phyloP scores from a whole-genome alignment of 1,140 invertebrate species.

The Orius insidiosus region DNA sequence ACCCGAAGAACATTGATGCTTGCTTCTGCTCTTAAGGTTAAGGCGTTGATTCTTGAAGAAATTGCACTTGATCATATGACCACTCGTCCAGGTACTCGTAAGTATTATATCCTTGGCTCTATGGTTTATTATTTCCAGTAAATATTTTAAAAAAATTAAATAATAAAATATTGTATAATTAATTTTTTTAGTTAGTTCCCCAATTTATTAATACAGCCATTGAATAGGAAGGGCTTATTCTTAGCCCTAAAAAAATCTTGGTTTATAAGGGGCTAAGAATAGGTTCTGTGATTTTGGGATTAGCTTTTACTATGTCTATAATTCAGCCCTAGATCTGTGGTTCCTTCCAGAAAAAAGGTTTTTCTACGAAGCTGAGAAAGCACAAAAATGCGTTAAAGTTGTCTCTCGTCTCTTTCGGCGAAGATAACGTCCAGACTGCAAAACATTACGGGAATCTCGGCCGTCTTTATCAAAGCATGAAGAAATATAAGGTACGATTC shows the following conservation, averaged over 20 bases:
- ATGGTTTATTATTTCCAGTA: too few relatives aligned
- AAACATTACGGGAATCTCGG: conserved; percentile 91
- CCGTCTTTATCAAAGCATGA: conserved; percentile 80
- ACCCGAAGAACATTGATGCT: conserved; percentile 65
- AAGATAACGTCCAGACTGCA: conserved; percentile 83
- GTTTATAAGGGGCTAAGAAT: too few relatives aligned
- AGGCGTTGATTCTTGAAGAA: conserved; percentile 82
- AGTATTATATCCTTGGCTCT: too few relatives aligned
- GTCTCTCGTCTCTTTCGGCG: conserved; percentile 64
- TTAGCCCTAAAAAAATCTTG: too few relatives aligned
- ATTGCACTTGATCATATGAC: conserved; percentile 60
- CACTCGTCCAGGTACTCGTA: neutral
- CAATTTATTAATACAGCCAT: too few relatives aligned
- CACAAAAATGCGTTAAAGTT: conserved; percentile 63
- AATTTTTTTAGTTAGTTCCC: too few relatives aligned
- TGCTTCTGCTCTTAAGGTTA: conserved; percentile 74
- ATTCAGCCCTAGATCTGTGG: too few relatives aligned
- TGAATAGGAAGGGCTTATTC: too few relatives aligned
- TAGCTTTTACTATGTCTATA: too few relatives aligned
- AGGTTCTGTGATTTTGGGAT: too few relatives aligned
- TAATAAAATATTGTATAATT: too few relatives aligned
- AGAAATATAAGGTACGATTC: conserved; percentile 45
- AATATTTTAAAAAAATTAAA: too few relatives aligned
- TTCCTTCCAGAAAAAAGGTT: conserved; percentile 31
- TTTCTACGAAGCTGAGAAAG: conserved; percentile 52